Evolutionary conservation across 2,797 vertebrate species (phyloP).

Genomic region (Falco rusticolus): DNA sequence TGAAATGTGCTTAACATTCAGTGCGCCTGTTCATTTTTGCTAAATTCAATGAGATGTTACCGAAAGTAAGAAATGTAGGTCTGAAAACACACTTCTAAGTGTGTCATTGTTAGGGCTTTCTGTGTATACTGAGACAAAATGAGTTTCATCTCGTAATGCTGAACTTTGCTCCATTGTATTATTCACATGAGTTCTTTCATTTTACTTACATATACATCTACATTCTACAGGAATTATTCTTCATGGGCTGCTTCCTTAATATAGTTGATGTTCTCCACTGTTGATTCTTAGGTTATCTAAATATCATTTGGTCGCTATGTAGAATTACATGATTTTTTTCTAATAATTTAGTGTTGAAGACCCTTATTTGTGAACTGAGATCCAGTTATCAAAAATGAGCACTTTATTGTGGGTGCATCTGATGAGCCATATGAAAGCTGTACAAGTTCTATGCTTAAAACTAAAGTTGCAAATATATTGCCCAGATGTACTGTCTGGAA

Average conservation of each 20-base stretch:
- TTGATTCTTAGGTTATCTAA: neutral
- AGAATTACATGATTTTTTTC: neutral
- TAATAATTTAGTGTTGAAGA: neutral
- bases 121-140: neutral
- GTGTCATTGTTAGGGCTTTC: neutral
- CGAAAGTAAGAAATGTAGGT: neutral
- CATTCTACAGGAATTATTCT: neutral
- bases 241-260: neutral
- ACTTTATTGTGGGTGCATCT: neutral
- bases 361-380: neutral
- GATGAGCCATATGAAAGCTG: neutral
- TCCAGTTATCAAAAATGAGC: neutral
- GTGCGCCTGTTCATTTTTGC: neutral
- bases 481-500: neutral
- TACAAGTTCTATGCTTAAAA: neutral
- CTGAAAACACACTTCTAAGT: neutral
- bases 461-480: neutral
- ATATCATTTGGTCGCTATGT: neutral
- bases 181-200: neutral
- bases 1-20: neutral
- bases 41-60: neutral
- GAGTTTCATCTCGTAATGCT: neutral
- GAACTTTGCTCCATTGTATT: neutral
- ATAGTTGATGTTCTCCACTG: neutral
- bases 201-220: neutral